Evolutionary conservation across 2,797 vertebrate genomes (phyloP).

Genomic region (Characodon lateralis): DNA sequence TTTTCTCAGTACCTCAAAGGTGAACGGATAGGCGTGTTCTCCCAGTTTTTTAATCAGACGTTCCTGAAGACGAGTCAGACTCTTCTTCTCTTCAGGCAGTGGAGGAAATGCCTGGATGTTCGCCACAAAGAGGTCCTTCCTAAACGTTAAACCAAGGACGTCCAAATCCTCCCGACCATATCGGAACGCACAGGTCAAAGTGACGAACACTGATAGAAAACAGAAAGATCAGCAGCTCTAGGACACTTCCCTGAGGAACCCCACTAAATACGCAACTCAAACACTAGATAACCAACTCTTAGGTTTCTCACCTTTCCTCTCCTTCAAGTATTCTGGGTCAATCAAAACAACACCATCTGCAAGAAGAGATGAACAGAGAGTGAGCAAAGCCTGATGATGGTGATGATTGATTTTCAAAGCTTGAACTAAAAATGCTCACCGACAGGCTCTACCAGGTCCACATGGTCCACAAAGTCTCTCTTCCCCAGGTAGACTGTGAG

Average conservation of each 20-base stretch:
- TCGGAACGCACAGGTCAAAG: constrained; percentile 95
- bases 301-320: constrained; percentile 84
- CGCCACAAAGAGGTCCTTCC: constrained; percentile 93
- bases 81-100: constrained; percentile 84
- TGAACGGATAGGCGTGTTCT: constrained; percentile 93
- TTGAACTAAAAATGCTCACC: constrained; percentile 76
- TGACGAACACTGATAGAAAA: constrained; percentile 87
- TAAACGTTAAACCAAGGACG: constrained; percentile 92
- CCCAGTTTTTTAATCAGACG: constrained; percentile 94
- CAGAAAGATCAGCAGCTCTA: neutral
- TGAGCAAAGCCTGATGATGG: neutral
- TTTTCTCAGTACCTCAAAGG: constrained; percentile 65
- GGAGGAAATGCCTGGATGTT: constrained; percentile 92
- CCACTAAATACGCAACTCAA: neutral
- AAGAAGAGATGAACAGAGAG: neutral
- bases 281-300: neutral
- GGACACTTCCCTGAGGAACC: constrained; percentile 12
- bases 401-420: neutral
- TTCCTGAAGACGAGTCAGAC: constrained; percentile 91
- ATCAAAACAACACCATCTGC: constrained; percentile 94
- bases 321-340: constrained; percentile 95
- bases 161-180: constrained; percentile 96
- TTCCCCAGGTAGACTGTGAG: constrained; percentile 96
- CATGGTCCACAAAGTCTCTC: constrained; percentile 95
- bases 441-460: constrained; percentile 92